Evolutionary conservation across 1,140 invertebrate genomes (phyloP).

Genomic region (Triops longicaudatus): DNA sequence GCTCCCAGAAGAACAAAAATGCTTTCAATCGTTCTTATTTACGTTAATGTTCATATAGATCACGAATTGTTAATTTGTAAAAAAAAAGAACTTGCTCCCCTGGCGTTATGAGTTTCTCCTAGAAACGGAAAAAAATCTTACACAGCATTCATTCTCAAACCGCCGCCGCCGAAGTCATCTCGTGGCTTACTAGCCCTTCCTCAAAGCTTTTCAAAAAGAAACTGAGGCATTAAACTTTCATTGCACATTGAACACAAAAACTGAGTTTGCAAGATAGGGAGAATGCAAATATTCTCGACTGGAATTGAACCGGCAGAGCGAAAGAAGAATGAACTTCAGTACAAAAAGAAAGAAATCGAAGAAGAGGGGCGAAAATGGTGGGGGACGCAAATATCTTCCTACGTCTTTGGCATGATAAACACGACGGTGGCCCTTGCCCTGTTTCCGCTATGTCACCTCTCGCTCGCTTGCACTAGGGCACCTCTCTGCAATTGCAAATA

Average conservation of each 20-base stretch:
- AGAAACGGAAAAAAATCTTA: neutral
- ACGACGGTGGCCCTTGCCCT: neutral
- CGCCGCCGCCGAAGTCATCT: neutral
- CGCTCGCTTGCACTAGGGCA: neutral
- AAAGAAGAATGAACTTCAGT: neutral
- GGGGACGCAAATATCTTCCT: neutral
- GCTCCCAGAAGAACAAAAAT: too few relatives aligned
- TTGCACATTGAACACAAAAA: constrained; percentile 12
- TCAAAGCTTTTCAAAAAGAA: neutral
- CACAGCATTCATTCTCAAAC: neutral
- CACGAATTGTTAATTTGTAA: too few relatives aligned
- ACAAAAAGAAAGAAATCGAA: neutral
- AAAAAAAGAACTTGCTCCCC: too few relatives aligned
- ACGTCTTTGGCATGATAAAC: constrained; percentile 7
- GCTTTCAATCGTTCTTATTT: too few relatives aligned
- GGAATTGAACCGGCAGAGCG: neutral
- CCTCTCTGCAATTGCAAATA: neutral
- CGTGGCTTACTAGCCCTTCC: neutral
- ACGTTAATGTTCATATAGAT: too few relatives aligned
- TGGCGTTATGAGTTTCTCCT: neutral
- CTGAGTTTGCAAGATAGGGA: neutral
- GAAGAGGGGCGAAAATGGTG: neutral
- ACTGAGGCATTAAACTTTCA: neutral
- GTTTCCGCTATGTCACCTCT: neutral
- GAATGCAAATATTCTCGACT: neutral